phyloP scores from a whole-genome alignment of 2,797 vertebrate genomes.

The Macroramphosus scolopax region DNA sequence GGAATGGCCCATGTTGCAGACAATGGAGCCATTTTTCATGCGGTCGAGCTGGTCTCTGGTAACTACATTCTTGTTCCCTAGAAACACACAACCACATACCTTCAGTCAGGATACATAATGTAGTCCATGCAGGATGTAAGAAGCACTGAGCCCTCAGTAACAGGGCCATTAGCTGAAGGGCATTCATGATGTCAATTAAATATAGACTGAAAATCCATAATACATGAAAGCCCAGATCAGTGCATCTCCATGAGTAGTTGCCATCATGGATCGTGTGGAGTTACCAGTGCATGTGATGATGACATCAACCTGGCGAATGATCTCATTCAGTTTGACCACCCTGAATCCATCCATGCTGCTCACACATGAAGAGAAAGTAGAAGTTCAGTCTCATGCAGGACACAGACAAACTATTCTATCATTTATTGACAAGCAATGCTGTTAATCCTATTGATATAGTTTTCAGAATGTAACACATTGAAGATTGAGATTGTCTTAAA shows the following conservation, averaged over 20 bases:
- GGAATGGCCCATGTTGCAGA: slow-evolving; percentile 97
- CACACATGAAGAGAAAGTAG: slow-evolving; percentile 30
- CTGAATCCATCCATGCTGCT: slow-evolving; percentile 95
- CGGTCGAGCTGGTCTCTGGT: slow-evolving; percentile 92
- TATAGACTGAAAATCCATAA: too few species aligned
- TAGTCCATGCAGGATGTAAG: background rate
- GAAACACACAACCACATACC: slow-evolving; percentile 10
- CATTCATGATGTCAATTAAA: background rate
- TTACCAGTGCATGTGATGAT: slow-evolving; percentile 96
- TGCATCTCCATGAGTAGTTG: background rate
- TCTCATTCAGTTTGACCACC: slow-evolving; percentile 92
- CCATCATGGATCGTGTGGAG: background rate
- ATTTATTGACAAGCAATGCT: slow-evolving; percentile 22
- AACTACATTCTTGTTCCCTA: slow-evolving; percentile 96
- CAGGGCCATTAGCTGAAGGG: background rate
- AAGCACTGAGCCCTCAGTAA: background rate
- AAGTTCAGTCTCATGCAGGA: slow-evolving; percentile 3
- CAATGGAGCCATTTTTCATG: slow-evolving; percentile 94
- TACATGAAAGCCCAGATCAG: too few species aligned
- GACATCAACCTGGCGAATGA: slow-evolving; percentile 90
- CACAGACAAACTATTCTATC: too few species aligned
- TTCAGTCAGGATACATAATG: background rate
- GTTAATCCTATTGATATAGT: background rate
- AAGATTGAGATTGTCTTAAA: background rate
- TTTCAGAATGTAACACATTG: slow-evolving; percentile 11